Evolutionary conservation across 2,113 vertebrate species (phyloP).

Genomic region (Thinocorus orbignyianus): DNA sequence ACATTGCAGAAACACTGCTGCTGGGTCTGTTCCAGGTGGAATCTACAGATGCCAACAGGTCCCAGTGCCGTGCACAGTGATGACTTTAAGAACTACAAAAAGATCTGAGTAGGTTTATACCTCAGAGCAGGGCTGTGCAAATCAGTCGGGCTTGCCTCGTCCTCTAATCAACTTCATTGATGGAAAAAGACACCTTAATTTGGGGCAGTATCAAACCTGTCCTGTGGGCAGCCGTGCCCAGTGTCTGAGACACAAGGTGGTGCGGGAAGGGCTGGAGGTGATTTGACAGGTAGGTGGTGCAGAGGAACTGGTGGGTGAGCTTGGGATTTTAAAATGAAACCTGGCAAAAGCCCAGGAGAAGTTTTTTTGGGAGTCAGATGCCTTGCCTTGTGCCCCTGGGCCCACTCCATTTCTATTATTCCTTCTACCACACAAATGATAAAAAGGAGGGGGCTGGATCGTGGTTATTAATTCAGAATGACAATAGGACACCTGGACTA

Average conservation of each 20-base stretch:
- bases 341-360: background rate
- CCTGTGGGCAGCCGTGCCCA: background rate
- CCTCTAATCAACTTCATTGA: fast-evolving
- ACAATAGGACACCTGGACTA: constrained; percentile 68
- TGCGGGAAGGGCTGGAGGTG: background rate
- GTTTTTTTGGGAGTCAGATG: background rate
- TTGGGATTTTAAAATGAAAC: background rate
- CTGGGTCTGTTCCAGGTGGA: background rate
- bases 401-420: background rate
- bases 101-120: background rate
- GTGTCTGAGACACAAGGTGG: too few species aligned
- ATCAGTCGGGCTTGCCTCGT: background rate
- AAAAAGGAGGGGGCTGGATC: background rate
- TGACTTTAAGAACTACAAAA: background rate
- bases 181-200: background rate
- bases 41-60: background rate
- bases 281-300: background rate
- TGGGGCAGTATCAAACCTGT: too few species aligned
- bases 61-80: fast-evolving
- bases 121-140: background rate
- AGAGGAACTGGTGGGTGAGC: background rate
- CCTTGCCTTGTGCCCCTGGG: too few species aligned
- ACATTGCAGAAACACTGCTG: background rate
- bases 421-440: background rate
- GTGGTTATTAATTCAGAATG: background rate